Evolutionary conservation across 2,797 vertebrate genomes (phyloP).

Genomic region (Sarcophilus harrisii): DNA sequence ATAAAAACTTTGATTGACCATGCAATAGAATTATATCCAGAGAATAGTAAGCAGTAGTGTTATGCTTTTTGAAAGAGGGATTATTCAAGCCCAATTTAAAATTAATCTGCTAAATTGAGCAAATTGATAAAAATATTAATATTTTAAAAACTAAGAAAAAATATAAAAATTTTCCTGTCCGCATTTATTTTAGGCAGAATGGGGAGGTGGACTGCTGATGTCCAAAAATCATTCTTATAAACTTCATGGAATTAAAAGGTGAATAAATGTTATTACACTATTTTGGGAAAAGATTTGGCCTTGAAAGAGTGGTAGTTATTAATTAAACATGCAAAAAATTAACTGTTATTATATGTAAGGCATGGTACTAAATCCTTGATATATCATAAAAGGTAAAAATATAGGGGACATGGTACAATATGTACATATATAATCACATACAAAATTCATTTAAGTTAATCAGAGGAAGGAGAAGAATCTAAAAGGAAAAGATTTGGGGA

Average conservation of each 20-base stretch:
- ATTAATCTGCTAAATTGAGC: conserved; percentile 41
- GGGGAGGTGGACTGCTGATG: conserved; percentile 86
- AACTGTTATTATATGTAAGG: background rate
- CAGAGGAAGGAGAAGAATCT: background rate
- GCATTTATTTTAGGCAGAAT: conserved; percentile 83
- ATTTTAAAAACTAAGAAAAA: conserved; percentile 19
- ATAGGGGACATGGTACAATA: background rate
- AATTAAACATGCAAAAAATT: background rate
- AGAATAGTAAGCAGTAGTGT: conserved; percentile 38
- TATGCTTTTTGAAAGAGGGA: conserved; percentile 31
- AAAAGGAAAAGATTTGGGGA: too few species aligned
- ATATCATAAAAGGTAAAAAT: background rate
- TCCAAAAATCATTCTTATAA: conserved; percentile 85
- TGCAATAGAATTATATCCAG: conserved; percentile 10
- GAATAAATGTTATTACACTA: conserved; percentile 9
- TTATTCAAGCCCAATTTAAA: conserved; percentile 49
- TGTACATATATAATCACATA: background rate
- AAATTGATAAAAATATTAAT: background rate
- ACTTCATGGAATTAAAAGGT: conserved; percentile 86
- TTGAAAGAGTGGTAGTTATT: background rate
- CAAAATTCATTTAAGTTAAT: background rate
- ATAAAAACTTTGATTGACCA: conserved; percentile 28
- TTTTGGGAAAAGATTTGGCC: background rate
- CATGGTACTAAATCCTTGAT: background rate
- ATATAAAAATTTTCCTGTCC: background rate